phyloP scores from a whole-genome alignment of 2,113 vertebrate genomes.

The Pterocles burchelli region DNA sequence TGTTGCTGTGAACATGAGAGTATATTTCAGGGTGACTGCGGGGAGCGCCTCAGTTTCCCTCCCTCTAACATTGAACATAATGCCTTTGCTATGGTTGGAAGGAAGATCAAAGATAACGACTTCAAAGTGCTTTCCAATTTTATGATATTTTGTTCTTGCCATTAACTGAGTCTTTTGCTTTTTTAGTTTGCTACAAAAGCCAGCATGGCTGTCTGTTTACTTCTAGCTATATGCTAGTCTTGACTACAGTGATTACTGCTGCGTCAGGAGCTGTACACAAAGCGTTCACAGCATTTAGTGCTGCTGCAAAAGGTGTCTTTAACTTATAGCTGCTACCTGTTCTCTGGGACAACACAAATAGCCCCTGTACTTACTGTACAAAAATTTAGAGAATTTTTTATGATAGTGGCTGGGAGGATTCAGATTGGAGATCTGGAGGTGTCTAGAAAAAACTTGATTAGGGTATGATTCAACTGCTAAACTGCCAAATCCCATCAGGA shows the following conservation, averaged over 20 bases:
- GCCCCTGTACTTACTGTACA: background rate
- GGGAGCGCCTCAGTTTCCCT: background rate
- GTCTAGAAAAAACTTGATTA: background rate
- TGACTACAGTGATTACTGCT: background rate
- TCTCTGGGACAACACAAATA: background rate
- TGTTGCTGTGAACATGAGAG: background rate
- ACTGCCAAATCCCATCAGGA: background rate
- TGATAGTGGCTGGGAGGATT: background rate
- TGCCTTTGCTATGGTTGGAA: background rate
- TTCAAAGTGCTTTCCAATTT: background rate
- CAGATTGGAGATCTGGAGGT: background rate
- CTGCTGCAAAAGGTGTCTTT: background rate
- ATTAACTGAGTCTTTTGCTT: background rate
- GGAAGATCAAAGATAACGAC: background rate
- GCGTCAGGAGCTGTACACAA: background rate
- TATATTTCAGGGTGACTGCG: background rate
- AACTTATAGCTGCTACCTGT: background rate
- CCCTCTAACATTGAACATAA: rapidly evolving
- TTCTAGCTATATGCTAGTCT: background rate
- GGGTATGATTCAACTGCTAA: background rate
- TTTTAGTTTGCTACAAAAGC: background rate
- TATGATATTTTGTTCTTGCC: background rate
- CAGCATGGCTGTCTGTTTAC: background rate
- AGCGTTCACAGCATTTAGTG: background rate
- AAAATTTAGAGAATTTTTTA: background rate